Evolutionary conservation across 2,797 vertebrate genomes (phyloP).

Genomic region (Gouania willdenowi): DNA sequence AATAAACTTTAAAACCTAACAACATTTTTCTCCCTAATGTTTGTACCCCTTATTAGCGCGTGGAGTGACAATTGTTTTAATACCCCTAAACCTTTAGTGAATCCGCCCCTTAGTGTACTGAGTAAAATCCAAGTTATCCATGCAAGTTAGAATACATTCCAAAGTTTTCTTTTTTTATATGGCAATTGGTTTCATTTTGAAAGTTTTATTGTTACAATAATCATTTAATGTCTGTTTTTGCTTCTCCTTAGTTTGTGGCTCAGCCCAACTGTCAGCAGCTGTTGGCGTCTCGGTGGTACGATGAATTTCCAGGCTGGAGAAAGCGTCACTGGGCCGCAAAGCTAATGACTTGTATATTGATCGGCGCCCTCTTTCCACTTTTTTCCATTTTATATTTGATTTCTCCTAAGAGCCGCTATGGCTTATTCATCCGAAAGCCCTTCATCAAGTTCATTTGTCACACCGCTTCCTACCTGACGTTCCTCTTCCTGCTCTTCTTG

Average conservation of each 20-base stretch:
- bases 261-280: constrained; percentile 98
- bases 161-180: too few relatives aligned
- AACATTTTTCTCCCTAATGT: too few relatives aligned
- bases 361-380: constrained; percentile 91
- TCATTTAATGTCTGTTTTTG: too few relatives aligned
- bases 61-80: too few relatives aligned
- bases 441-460: constrained; percentile 99
- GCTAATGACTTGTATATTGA: constrained; percentile 88
- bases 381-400: constrained; percentile 92
- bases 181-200: too few relatives aligned
- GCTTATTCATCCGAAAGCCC: constrained; percentile 94
- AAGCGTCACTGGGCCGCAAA: constrained; percentile 94
- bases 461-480: constrained; percentile 95
- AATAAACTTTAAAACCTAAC: too few relatives aligned
- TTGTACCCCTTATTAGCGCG: too few relatives aligned
- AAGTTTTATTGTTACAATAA: too few relatives aligned
- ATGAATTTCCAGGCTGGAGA: constrained; percentile 95
- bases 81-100: too few relatives aligned
- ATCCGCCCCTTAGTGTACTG: too few relatives aligned
- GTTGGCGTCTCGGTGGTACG: constrained; percentile 95
- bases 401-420: constrained; percentile 87
- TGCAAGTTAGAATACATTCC: too few relatives aligned
- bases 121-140: too few relatives aligned
- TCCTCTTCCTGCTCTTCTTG: constrained; percentile 91
- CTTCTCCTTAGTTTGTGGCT: constrained; percentile 86